phyloP scores from a whole-genome alignment of 2,113 vertebrate species.

The Varanus salvator region DNA sequence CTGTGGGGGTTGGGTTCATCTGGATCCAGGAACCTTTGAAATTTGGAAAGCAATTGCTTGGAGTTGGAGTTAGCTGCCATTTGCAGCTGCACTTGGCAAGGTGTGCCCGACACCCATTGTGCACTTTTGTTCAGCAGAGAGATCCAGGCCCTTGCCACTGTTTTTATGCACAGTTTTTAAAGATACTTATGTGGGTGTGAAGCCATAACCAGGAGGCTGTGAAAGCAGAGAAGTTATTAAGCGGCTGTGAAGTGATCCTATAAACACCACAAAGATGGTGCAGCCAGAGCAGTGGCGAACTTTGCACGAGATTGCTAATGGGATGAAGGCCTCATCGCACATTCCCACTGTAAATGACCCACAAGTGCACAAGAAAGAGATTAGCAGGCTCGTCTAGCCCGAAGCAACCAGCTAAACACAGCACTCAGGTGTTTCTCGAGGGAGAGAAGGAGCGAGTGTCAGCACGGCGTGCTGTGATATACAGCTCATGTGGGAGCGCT shows the following conservation, averaged over 20 bases:
- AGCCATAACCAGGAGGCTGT: conserved; percentile 7
- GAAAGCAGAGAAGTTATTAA: conserved; percentile 23
- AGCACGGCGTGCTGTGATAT: background rate
- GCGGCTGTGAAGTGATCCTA: conserved; percentile 7
- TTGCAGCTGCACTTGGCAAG: conserved; percentile 16
- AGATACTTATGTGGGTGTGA: conserved; percentile 12
- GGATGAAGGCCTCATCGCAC: background rate
- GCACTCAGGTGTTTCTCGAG: background rate
- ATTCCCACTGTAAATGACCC: background rate
- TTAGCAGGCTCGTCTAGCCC: conserved; percentile 2
- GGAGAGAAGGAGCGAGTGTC: conserved; percentile 15
- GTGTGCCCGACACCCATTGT: background rate
- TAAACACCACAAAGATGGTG: background rate
- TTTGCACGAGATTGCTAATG: background rate
- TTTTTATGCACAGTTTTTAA: conserved; percentile 19
- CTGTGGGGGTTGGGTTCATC: background rate
- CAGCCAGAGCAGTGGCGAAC: background rate
- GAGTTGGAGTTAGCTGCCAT: background rate
- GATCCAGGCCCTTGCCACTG: background rate
- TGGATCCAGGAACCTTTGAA: background rate
- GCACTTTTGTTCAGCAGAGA: background rate
- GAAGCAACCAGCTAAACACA: conserved; percentile 20
- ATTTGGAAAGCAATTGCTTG: background rate
- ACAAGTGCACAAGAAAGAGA: conserved; percentile 7
- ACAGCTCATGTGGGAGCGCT: background rate